phyloP scores from a whole-genome alignment of 1,140 invertebrate genomes.

The Anoplophora glabripennis region DNA sequence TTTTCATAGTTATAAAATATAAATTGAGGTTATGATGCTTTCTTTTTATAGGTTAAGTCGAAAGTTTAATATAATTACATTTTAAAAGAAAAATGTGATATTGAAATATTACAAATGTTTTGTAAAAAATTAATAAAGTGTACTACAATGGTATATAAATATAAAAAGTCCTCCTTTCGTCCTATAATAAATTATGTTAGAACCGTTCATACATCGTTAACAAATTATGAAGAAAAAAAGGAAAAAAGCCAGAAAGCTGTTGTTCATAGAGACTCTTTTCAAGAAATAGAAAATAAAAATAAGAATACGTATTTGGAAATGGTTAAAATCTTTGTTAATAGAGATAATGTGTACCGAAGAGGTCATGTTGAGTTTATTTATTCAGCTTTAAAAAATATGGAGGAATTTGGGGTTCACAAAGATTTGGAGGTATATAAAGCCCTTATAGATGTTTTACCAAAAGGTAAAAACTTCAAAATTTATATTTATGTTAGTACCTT shows the following conservation, averaged over 20 bases:
- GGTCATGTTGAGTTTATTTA: conserved; percentile 94
- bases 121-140: conserved; percentile 15
- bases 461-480: conserved; percentile 57
- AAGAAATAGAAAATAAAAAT: conserved; percentile 60
- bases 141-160: conserved; percentile 8
- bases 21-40: no score
- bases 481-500: no score
- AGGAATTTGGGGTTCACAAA: conserved; percentile 84
- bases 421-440: conserved; percentile 91
- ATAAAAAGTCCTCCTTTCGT: conserved; percentile 1
- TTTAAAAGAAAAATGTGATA: no score
- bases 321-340: conserved; percentile 66
- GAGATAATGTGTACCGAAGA: conserved; percentile 58
- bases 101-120: conserved; percentile 12
- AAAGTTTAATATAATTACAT: no score
- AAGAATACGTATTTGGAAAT: conserved; percentile 73
- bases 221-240: conserved; percentile 12
- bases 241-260: conserved; percentile 16
- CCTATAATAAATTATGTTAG: conserved; percentile 3
- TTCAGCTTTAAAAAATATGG: conserved; percentile 81
- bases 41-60: no score
- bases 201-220: conserved; percentile 10
- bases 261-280: conserved; percentile 48
- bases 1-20: no score
- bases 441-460: conserved; percentile 87